A percentile compares a stretch with the other conserved stretches of the same genome.
Evolutionary conservation across 2,888 invertebrate genomes (phyloP).

Genomic region (Andrena bucephala): DNA sequence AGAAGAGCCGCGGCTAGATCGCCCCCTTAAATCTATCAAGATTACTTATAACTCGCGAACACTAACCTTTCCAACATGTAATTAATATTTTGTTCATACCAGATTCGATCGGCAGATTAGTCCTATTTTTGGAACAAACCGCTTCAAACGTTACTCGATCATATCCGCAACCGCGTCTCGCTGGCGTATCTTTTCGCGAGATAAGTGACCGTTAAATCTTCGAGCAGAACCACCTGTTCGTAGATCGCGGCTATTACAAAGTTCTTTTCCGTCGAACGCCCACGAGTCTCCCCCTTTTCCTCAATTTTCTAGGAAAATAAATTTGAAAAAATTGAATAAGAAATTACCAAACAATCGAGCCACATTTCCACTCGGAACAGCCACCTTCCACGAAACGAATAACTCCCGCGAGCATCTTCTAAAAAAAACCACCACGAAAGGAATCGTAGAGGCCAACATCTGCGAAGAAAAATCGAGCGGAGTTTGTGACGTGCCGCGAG

Average conservation of each 20-base stretch:
- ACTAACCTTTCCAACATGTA: constrained; percentile 1
- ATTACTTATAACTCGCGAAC: neutral
- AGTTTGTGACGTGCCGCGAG: constrained; percentile 9
- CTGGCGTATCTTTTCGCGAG: neutral
- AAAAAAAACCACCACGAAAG: neutral
- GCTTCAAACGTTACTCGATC: neutral
- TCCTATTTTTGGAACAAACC: neutral
- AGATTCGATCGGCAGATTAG: neutral
- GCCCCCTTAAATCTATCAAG: too few relatives aligned
- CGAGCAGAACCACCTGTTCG: neutral
- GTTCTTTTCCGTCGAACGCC: neutral
- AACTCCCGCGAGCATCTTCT: too few relatives aligned
- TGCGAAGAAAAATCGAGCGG: constrained; percentile 5
- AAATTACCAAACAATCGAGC: neutral
- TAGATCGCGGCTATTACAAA: neutral
- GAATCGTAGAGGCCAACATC: neutral
- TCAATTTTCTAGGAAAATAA: neutral
- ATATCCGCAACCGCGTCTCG: neutral
- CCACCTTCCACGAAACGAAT: neutral
- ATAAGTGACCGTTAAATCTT: neutral
- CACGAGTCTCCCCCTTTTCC: neutral
- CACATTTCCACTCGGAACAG: neutral
- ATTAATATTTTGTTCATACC: neutral
- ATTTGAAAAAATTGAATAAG: neutral
- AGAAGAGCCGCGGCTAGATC: too few relatives aligned